Percentiles rank a stretch among this genome's conserved stretches.
These are phyloP conservation scores for Coelopa frigida DNA, from an alignment of 1,140 invertebrate genomes.

Conservation along the genomic window DNA sequence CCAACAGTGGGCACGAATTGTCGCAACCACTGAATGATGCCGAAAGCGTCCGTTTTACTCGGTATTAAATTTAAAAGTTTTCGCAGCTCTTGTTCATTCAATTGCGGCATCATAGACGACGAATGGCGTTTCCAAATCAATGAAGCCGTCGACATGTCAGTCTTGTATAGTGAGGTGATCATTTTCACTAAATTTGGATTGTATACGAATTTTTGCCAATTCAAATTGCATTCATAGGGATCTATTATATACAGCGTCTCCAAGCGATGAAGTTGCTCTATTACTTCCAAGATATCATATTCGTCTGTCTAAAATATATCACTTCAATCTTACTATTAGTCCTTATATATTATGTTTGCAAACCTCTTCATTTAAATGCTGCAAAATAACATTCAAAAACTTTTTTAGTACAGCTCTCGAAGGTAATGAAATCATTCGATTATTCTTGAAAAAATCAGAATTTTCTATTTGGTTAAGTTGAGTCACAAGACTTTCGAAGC, in stretches of 20 bases:
- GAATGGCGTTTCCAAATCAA: conserved; percentile 40
- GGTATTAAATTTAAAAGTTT: conserved; percentile 33
- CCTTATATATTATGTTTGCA: neutral
- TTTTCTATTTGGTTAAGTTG: conserved; percentile 28
- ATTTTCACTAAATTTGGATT: conserved; percentile 30
- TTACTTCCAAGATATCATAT: conserved; percentile 30
- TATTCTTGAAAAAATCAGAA: conserved; percentile 29
- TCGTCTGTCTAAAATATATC: conserved; percentile 20
- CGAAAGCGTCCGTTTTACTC: conserved; percentile 28
- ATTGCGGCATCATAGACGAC: conserved; percentile 26
- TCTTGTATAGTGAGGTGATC: conserved; percentile 30
- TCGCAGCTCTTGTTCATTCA: conserved; percentile 27
- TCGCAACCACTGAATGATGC: conserved; percentile 37
- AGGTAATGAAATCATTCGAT: conserved; percentile 38
- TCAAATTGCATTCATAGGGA: conserved; percentile 36
- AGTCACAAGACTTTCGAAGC: conserved; percentile 22
- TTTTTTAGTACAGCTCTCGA: conserved; percentile 25
- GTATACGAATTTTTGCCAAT: conserved; percentile 43
- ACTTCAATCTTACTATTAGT: too few relatives aligned
- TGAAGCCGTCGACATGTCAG: conserved; percentile 33
- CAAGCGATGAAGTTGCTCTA: conserved; percentile 35
- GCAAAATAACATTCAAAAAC: conserved; percentile 29
- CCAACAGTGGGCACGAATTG: conserved; percentile 36
- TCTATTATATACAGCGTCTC: conserved; percentile 40
- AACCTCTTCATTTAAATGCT: conserved; percentile 29